A percentile compares a stretch with the other conserved stretches of the same genome.
These are phyloP conservation scores for Eulemur macaco DNA, from an alignment of 2,113 vertebrate genomes.

Conservation along the genomic window DNA sequence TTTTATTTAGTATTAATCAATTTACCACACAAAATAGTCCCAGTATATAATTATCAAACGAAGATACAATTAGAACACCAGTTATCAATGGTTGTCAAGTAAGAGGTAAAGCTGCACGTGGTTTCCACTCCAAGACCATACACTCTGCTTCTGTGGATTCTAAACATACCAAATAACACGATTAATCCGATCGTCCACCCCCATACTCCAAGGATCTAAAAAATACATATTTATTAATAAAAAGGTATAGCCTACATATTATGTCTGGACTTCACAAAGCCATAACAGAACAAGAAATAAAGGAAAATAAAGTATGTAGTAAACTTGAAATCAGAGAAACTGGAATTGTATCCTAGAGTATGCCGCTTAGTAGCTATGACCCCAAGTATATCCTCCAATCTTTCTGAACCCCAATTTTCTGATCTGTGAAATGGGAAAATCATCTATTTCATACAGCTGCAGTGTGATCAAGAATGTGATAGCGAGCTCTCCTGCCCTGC, in stretches of 20 bases:
- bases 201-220: neutral
- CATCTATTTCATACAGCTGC: neutral
- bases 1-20: neutral
- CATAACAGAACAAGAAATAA: neutral
- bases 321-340: neutral
- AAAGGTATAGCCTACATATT: neutral
- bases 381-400: neutral
- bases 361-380: neutral
- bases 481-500: fast-evolving
- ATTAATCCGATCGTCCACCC: neutral
- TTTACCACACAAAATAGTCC: neutral
- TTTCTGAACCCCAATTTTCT: neutral
- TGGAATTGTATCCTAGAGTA: neutral
- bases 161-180: neutral
- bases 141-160: neutral
- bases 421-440: neutral
- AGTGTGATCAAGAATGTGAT: neutral
- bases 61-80: neutral
- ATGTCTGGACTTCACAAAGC: neutral
- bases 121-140: neutral
- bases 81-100: neutral
- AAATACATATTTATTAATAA: neutral
- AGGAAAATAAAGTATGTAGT: neutral
- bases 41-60: neutral
- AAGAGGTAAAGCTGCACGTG: neutral